Percentiles rank a stretch among this genome's conserved stretches.
phyloP scores from a whole-genome alignment of 1,140 invertebrate species.

The Rhizoglyphus robini region DNA sequence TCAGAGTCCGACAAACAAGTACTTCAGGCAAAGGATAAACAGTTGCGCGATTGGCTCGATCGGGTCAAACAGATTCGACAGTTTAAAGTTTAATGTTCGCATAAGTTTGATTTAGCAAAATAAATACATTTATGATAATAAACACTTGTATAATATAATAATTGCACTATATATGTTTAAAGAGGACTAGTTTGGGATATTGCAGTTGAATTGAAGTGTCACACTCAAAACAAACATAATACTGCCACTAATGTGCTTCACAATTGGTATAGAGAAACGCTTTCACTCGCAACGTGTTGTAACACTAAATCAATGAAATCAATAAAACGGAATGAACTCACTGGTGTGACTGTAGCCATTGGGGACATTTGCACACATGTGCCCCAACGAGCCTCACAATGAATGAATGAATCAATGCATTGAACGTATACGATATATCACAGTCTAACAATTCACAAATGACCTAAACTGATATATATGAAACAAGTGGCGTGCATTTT shows the following conservation, averaged over 20 bases:
- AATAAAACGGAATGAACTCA: too few species aligned
- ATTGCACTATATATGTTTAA: background rate
- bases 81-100: background rate
- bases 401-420: background rate
- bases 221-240: background rate
- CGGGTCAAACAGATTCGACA: background rate
- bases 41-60: background rate
- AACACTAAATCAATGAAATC: too few species aligned
- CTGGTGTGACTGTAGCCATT: too few species aligned
- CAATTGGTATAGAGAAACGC: too few species aligned
- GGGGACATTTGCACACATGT: too few species aligned
- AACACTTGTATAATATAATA: background rate
- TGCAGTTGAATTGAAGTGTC: too few species aligned
- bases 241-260: too few species aligned
- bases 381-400: background rate
- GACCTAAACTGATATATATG: too few species aligned
- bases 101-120: background rate
- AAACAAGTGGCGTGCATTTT: too few species aligned
- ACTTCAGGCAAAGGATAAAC: background rate
- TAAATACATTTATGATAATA: background rate
- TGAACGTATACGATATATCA: background rate
- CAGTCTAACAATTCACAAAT: background rate
- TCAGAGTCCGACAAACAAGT: background rate
- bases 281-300: too few species aligned
- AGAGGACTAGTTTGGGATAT: background rate